Conservation (phyloP, 2,888 invertebrate genomes). For the Dynastes grantii region DNA sequence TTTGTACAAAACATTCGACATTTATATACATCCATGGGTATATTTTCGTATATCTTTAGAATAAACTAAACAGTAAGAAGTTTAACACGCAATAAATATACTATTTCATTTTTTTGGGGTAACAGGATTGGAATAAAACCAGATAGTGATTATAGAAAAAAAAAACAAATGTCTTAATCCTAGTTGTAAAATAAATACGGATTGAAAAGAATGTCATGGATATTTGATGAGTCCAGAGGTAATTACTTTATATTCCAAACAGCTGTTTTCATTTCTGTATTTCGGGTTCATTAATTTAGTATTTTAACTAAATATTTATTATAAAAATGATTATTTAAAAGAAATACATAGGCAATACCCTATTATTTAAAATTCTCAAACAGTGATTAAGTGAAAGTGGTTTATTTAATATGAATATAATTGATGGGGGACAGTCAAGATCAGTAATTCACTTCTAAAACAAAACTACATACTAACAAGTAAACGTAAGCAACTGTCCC, state of each 20-base stretch:
- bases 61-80: slow-evolving; percentile 38
- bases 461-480: no score
- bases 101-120: background rate
- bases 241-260: slow-evolving; percentile 15
- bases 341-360: no score
- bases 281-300: no score
- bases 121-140: slow-evolving; percentile 3
- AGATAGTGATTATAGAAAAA: background rate
- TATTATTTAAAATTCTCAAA: no score
- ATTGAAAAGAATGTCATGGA: background rate
- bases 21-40: slow-evolving; percentile 23
- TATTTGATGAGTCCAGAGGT: background rate
- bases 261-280: background rate
- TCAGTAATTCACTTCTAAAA: no score
- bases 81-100: slow-evolving; percentile 30
- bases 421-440: no score
- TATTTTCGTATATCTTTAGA: slow-evolving; percentile 33
- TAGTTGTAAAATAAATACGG: background rate
- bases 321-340: no score
- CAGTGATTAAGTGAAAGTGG: no score
- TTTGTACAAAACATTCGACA: slow-evolving; percentile 30
- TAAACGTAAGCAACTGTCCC: no score
- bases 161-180: background rate
- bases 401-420: no score
- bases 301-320: no score